Percentiles rank a stretch among this genome's conserved stretches.
These are phyloP conservation scores for Spodoptera picta DNA, from an alignment of 2,888 invertebrate genomes.

Conservation along the genomic window DNA sequence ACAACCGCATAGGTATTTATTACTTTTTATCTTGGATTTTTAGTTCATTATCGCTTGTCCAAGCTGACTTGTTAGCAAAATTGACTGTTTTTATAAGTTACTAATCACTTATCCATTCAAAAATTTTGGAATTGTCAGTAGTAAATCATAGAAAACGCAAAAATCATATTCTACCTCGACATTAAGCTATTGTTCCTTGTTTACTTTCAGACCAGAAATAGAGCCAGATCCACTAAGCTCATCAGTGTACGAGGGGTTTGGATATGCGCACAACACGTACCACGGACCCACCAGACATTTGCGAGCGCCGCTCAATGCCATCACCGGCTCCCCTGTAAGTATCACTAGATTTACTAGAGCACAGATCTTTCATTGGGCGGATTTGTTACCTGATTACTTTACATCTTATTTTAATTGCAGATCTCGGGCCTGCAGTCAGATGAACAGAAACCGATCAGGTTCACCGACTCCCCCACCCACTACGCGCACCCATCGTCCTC, in stretches of 20 bases:
- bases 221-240: constrained; percentile 74
- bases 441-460: constrained; percentile 91
- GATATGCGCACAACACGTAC: constrained; percentile 95
- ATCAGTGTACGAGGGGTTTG: constrained; percentile 78
- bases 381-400: too few species aligned
- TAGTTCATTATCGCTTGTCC: too few species aligned
- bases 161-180: too few species aligned
- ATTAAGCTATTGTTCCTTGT: neutral
- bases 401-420: constrained; percentile 61
- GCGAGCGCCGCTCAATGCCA: constrained; percentile 89
- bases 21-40: too few species aligned
- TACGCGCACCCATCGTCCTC: constrained; percentile 88
- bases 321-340: constrained; percentile 88
- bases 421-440: constrained; percentile 84
- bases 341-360: neutral
- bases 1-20: constrained; percentile 90
- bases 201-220: constrained; percentile 71
- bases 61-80: too few species aligned
- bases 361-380: neutral
- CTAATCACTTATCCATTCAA: too few species aligned
- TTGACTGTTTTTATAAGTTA: too few species aligned
- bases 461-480: constrained; percentile 93
- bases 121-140: too few species aligned
- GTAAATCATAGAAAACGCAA: too few species aligned
- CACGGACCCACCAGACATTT: constrained; percentile 95